Evolutionary conservation across 1,140 invertebrate genomes (phyloP).

Genomic region (Zaprionus nigranus): DNA sequence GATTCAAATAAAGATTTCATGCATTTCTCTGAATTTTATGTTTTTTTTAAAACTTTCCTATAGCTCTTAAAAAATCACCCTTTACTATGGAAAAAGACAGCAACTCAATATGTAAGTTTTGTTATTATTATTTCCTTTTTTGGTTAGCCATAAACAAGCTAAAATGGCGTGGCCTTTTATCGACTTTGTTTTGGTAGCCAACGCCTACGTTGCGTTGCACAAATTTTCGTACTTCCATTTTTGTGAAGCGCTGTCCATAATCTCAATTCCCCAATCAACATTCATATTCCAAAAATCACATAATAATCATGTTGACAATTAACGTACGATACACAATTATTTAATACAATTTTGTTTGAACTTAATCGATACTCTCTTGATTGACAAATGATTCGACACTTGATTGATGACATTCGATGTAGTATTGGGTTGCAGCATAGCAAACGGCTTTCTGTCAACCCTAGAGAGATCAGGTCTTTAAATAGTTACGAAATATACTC

Average conservation of each 20-base stretch:
- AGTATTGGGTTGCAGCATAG: background rate
- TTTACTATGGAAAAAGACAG: background rate
- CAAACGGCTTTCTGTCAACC: background rate
- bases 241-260: constrained; percentile 17
- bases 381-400: constrained; percentile 63
- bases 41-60: no score
- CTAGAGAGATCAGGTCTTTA: no score
- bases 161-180: constrained; percentile 59
- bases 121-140: background rate
- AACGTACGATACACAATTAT: constrained; percentile 71
- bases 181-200: constrained; percentile 42
- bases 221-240: constrained; percentile 46
- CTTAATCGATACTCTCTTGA: constrained; percentile 38
- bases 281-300: constrained; percentile 11
- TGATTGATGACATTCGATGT: constrained; percentile 36
- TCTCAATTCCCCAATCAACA: constrained; percentile 34
- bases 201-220: constrained; percentile 58
- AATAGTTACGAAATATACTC: background rate
- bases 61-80: no score
- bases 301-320: constrained; percentile 61
- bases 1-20: no score
- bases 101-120: constrained; percentile 1
- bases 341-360: constrained; percentile 60
- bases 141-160: constrained; percentile 44
- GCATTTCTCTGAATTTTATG: no score